A percentile compares a stretch with the other conserved stretches of the same genome.
phyloP scores from a whole-genome alignment of 2,113 vertebrate species.

The Pundamilia nyererei region DNA sequence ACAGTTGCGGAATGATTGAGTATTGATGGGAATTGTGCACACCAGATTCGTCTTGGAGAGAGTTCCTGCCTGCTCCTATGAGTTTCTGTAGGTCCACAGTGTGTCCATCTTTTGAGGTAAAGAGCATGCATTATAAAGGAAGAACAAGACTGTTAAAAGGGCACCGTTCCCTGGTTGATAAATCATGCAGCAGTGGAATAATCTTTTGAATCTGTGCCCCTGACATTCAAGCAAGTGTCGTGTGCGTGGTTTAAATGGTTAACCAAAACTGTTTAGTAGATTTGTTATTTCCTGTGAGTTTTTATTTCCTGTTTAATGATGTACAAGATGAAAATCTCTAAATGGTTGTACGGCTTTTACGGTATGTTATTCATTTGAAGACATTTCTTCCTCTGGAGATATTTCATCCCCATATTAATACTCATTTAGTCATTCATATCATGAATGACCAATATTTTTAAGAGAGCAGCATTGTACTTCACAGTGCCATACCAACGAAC shows the following conservation, averaged over 20 bases:
- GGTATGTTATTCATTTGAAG: not conserved
- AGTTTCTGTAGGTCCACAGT: not conserved
- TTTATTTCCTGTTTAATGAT: slow-evolving; percentile 10
- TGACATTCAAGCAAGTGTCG: not conserved
- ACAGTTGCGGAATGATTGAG: slow-evolving; percentile 21
- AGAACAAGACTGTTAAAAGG: slow-evolving; percentile 53
- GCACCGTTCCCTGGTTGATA: slow-evolving; percentile 21
- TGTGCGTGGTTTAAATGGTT: not conserved
- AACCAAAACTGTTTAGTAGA: not conserved
- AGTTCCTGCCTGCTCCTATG: not conserved
- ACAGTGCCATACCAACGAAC: not conserved
- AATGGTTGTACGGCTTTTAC: not conserved
- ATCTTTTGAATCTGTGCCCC: slow-evolving; percentile 18
- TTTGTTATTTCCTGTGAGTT: slow-evolving; percentile 1
- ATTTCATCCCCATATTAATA: not conserved
- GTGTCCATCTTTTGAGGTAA: slow-evolving; percentile 9
- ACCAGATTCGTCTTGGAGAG: not conserved
- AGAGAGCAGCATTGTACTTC: not conserved
- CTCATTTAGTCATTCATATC: not conserved
- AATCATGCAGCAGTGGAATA: slow-evolving; percentile 53
- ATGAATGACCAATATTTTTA: not conserved
- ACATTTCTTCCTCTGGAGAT: not conserved
- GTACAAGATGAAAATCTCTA: not conserved
- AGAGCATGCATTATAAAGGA: slow-evolving; percentile 50
- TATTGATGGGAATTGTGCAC: slow-evolving; percentile 25